A percentile compares a stretch with the other conserved stretches of the same genome.
Conservation (phyloP, 2,113 vertebrate species). For the Macquaria australasica region DNA sequence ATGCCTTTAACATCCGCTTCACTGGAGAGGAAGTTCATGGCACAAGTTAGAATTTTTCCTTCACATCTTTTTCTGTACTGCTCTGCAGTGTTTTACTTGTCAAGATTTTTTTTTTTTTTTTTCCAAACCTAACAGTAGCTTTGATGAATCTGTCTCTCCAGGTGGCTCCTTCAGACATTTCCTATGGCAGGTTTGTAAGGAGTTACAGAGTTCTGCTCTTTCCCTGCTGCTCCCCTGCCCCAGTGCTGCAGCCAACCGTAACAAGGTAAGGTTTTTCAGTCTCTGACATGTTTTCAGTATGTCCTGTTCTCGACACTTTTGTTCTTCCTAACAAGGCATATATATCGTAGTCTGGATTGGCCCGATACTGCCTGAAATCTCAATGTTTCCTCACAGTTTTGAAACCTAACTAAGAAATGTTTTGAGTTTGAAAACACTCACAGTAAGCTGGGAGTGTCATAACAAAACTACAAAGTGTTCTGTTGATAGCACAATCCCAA, state of each 20-base stretch:
- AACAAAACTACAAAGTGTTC: background rate
- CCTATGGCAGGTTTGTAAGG: constrained; percentile 98
- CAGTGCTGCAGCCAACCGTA: constrained; percentile 95
- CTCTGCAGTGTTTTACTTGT: background rate
- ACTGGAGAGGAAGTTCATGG: constrained; percentile 98
- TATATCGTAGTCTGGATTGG: background rate
- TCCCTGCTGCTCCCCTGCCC: constrained; percentile 95
- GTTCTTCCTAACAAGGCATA: background rate
- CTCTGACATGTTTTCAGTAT: background rate
- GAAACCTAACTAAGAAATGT: background rate
- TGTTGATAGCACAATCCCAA: background rate
- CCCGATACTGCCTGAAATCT: background rate
- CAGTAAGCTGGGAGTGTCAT: background rate
- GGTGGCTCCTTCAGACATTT: constrained; percentile 99
- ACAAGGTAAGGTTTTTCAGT: constrained; percentile 87
- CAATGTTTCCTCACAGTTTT: background rate
- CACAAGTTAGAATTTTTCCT: constrained; percentile 89
- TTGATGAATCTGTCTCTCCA: constrained; percentile 74
- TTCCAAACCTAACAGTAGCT: constrained; percentile 8
- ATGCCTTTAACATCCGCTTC: constrained; percentile 98
- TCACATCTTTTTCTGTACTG: background rate
- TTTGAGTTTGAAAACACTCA: background rate
- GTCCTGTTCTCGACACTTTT: background rate
- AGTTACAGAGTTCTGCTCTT: constrained; percentile 95
- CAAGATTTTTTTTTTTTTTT: background rate